Percentiles rank a stretch among this genome's conserved stretches.
These are phyloP conservation scores for Allobates femoralis DNA, from an alignment of 2,797 vertebrate genomes.

Conservation along the genomic window DNA sequence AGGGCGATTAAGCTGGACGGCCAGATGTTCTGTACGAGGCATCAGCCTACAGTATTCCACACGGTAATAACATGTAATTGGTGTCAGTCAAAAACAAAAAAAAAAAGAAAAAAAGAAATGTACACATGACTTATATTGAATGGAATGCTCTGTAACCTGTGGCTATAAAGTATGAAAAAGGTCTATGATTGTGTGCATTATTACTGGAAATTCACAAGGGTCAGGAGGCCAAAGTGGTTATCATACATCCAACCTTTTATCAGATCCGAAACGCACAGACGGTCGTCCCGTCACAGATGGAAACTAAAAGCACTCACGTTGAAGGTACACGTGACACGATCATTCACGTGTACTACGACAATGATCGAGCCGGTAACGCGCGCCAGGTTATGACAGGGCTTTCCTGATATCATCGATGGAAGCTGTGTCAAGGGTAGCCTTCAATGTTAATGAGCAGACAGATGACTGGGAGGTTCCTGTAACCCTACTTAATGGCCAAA, in stretches of 20 bases:
- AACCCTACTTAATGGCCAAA: background rate
- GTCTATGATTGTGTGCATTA: slow-evolving; percentile 27
- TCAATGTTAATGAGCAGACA: background rate
- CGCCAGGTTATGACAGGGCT: background rate
- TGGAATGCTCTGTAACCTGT: slow-evolving; percentile 57
- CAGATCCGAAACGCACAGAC: background rate
- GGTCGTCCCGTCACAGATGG: background rate
- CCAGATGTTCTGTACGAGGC: slow-evolving; percentile 20
- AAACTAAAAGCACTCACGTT: slow-evolving; percentile 39
- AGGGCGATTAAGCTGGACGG: background rate
- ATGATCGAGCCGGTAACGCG: slow-evolving; percentile 13
- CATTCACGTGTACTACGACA: slow-evolving; percentile 21
- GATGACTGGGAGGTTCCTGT: background rate
- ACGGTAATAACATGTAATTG: slow-evolving; percentile 55
- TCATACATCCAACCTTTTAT: slow-evolving; percentile 27
- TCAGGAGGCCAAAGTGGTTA: slow-evolving; percentile 60
- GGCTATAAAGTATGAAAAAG: slow-evolving; percentile 55
- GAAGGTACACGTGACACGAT: slow-evolving; percentile 39
- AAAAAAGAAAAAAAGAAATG: slow-evolving; percentile 25
- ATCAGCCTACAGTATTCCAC: slow-evolving; percentile 32
- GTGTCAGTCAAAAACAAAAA: slow-evolving; percentile 45
- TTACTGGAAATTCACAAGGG: slow-evolving; percentile 55
- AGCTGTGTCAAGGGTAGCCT: background rate
- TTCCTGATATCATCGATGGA: slow-evolving; percentile 6
- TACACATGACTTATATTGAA: slow-evolving; percentile 52